Percentiles rank a stretch among this genome's conserved stretches.
phyloP scores from a whole-genome alignment of 2,113 vertebrate genomes.

The Cinclus cinclus region DNA sequence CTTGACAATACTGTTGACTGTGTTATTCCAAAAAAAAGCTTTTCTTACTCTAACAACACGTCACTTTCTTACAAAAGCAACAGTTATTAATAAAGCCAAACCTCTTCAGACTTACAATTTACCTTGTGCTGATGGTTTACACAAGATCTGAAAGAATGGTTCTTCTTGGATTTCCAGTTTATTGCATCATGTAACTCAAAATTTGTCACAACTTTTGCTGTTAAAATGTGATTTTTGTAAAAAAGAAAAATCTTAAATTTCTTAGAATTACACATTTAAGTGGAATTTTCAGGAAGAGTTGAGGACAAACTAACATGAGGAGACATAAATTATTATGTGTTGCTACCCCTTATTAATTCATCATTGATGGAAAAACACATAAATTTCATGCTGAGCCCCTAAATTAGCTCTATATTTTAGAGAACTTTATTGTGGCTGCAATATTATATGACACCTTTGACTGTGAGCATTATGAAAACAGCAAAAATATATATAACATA shows the following conservation, averaged over 20 bases:
- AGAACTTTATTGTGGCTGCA: background rate
- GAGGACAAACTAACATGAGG: background rate
- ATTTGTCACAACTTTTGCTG: background rate
- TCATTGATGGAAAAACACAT: background rate
- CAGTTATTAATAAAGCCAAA: background rate
- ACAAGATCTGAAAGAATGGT: background rate
- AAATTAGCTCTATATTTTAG: constrained; percentile 49
- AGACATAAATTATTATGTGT: background rate
- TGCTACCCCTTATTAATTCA: constrained; percentile 12
- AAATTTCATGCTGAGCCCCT: constrained; percentile 12
- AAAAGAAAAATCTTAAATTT: background rate
- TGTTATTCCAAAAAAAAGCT: background rate
- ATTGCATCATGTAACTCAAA: background rate
- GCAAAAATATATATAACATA: background rate
- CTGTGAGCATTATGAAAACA: background rate
- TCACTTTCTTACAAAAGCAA: background rate
- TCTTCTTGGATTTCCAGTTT: background rate
- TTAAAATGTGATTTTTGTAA: background rate
- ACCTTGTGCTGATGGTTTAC: background rate
- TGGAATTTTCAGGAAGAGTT: background rate
- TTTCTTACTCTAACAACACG: background rate
- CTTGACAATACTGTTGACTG: background rate
- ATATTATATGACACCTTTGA: background rate
- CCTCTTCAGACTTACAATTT: background rate
- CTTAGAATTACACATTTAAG: background rate